Evolutionary conservation across 2,888 invertebrate species (phyloP).

Genomic region (Drosophila nr. medialis): DNA sequence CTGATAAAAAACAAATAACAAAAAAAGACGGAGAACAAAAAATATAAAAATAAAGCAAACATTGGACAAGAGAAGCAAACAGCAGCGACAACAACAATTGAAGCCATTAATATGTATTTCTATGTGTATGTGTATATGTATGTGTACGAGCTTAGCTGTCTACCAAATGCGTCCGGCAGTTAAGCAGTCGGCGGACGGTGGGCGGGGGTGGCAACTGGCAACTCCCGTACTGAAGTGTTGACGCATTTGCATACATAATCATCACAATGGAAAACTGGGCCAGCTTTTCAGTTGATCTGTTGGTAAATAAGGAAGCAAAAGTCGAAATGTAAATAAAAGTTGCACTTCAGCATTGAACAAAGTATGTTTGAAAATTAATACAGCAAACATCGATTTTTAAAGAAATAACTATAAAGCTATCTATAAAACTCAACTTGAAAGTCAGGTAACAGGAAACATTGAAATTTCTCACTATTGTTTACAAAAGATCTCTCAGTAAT

Average conservation of each 20-base stretch:
- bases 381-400: not conserved
- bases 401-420: not conserved
- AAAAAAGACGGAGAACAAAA: constrained; percentile 41
- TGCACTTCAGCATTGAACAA: not conserved
- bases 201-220: not conserved
- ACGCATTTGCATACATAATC: constrained; percentile 65
- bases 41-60: constrained; percentile 35
- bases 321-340: not conserved
- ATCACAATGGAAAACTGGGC: constrained; percentile 41
- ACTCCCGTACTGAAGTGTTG: constrained; percentile 27
- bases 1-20: constrained; percentile 56
- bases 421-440: not conserved
- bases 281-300: constrained; percentile 34
- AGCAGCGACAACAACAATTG: constrained; percentile 27
- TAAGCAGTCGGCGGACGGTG: constrained; percentile 13
- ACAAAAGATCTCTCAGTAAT: not conserved
- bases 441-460: not conserved
- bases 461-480: not conserved
- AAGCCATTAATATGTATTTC: constrained; percentile 64
- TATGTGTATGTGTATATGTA: constrained; percentile 33
- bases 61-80: constrained; percentile 20
- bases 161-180: constrained; percentile 27
- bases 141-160: constrained; percentile 18
- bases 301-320: constrained; percentile 14
- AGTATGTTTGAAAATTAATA: not conserved